Conservation (phyloP, 2,888 invertebrate genomes). For the Actias luna region DNA sequence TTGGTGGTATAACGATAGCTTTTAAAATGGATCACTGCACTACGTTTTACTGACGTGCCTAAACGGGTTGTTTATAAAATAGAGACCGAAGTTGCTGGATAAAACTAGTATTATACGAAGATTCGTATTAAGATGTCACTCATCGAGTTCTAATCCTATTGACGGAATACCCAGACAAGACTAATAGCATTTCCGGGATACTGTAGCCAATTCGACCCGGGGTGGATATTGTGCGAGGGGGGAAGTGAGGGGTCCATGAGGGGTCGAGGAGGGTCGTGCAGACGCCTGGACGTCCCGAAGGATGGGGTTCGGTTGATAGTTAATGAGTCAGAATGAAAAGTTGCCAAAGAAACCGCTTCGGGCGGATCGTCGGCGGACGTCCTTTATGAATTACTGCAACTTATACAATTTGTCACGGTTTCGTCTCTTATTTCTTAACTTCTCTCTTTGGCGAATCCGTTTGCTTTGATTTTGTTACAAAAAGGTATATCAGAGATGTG, state of each 20-base stretch:
- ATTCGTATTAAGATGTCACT: background rate
- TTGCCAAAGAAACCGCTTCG: background rate
- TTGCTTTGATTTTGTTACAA: background rate
- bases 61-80: background rate
- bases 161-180: background rate
- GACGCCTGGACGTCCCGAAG: background rate
- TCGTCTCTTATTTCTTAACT: background rate
- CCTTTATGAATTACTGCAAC: background rate
- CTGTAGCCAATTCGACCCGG: slow-evolving; percentile 1
- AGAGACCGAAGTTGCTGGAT: background rate
- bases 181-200: slow-evolving; percentile 10
- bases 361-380: background rate
- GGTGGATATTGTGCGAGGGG: background rate
- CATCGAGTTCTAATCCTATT: background rate
- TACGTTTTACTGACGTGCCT: background rate
- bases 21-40: no score
- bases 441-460: background rate
- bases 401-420: background rate
- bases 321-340: slow-evolving; percentile 2
- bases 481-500: background rate
- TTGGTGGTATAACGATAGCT: no score
- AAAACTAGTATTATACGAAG: background rate
- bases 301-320: slow-evolving; percentile 1
- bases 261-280: background rate
- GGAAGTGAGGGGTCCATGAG: background rate